A percentile compares a stretch with the other conserved stretches of the same genome.
phyloP scores from a whole-genome alignment of 2,797 vertebrate species.

The Enteromius argenteus region DNA sequence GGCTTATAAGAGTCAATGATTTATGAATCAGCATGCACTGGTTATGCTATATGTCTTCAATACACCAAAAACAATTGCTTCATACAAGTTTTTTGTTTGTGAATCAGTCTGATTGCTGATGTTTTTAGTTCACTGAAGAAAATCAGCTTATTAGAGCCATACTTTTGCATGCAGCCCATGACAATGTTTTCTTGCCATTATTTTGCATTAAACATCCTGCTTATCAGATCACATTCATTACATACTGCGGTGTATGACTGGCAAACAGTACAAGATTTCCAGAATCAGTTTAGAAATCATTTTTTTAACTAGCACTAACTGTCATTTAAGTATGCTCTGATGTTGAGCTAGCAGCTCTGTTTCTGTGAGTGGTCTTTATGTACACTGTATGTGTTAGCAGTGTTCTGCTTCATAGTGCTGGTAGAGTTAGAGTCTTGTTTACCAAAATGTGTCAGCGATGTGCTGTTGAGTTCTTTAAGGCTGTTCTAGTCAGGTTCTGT shows the following conservation, averaged over 20 bases:
- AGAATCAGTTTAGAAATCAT: background rate
- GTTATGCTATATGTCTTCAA: background rate
- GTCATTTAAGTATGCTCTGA: background rate
- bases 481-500: constrained; percentile 52
- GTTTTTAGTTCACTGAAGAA: background rate
- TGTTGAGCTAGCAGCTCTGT: background rate
- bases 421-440: constrained; percentile 5
- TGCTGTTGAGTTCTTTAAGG: constrained; percentile 39
- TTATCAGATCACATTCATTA: background rate
- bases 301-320: background rate
- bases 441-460: constrained; percentile 11
- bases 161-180: background rate
- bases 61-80: background rate
- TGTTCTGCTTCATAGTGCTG: constrained; percentile 9
- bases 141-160: background rate
- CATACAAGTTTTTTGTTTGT: background rate
- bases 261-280: background rate
- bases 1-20: background rate
- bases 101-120: background rate
- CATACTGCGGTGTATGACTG: background rate
- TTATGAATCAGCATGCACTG: background rate
- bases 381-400: constrained; percentile 1
- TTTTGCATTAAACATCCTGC: background rate
- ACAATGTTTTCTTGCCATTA: background rate
- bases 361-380: background rate